Percentiles rank a stretch among this genome's conserved stretches.
Evolutionary conservation across 2,888 invertebrate genomes (phyloP).

Genomic region (Scaptomyza caliginosa): DNA sequence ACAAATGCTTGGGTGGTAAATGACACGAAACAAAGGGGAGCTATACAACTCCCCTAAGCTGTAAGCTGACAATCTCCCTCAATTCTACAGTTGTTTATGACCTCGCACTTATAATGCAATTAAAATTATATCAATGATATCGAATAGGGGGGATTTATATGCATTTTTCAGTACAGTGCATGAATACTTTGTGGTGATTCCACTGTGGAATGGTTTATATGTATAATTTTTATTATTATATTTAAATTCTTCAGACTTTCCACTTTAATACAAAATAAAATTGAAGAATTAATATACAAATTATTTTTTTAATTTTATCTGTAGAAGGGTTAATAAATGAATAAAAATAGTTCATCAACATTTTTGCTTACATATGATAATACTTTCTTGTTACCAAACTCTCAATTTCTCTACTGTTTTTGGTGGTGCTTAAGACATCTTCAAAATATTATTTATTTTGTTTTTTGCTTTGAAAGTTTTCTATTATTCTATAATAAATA

Average conservation of each 20-base stretch:
- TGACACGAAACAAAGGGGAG: conserved; percentile 20
- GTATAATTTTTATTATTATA: no score
- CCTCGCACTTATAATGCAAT: conserved; percentile 58
- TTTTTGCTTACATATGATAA: neutral
- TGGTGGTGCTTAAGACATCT: conserved; percentile 17
- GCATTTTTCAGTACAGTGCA: no score
- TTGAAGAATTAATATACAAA: no score
- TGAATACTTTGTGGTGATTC: no score
- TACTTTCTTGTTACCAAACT: neutral
- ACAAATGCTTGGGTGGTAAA: conserved; percentile 75
- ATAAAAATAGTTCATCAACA: neutral
- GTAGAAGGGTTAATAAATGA: no score
- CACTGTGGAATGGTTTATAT: no score
- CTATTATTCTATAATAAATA: conserved; percentile 5
- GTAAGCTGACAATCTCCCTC: conserved; percentile 17
- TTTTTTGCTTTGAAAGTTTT: conserved; percentile 20
- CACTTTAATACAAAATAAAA: no score
- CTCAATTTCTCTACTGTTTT: neutral
- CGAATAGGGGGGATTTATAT: conserved; percentile 19
- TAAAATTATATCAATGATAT: conserved; percentile 59
- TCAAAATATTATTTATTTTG: no score
- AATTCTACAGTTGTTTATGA: conserved; percentile 46
- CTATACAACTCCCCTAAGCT: conserved; percentile 15
- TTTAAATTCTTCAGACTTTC: no score
- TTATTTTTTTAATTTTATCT: no score